These are phyloP conservation scores for Echinometra lucunter DNA, from an alignment of 53 echinoderm and acorn worm genomes.

Conservation along the genomic window DNA sequence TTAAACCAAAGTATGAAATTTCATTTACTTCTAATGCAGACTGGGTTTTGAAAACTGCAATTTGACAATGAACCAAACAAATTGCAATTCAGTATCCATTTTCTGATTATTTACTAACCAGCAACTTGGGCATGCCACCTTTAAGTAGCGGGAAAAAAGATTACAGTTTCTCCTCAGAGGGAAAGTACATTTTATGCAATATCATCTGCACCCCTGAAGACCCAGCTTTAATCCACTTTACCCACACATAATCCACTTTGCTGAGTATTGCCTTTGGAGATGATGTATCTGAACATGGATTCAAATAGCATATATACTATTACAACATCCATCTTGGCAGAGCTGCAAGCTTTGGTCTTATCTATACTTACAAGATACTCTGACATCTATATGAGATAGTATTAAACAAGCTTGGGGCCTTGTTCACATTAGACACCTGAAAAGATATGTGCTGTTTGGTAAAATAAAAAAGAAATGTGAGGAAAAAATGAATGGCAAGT, in stretches of 20 bases:
- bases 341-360: not conserved
- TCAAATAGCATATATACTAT: not conserved
- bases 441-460: no score
- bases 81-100: not conserved
- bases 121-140: not conserved
- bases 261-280: not conserved
- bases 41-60: no score
- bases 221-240: slow-evolving; percentile 50
- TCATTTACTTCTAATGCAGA: no score
- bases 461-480: no score
- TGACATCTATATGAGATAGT: not conserved
- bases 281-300: not conserved
- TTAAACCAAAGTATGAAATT: not conserved
- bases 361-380: not conserved
- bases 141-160: not conserved
- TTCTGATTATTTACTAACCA: not conserved
- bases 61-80: no score
- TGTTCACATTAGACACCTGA: not conserved
- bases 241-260: not conserved
- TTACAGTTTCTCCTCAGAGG: slow-evolving; percentile 11
- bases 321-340: not conserved
- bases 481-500: no score
- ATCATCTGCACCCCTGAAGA: not conserved
- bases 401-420: not conserved
- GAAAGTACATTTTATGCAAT: not conserved